Base-by-base conservation (phyloP, 1,140 invertebrate species). In the Harpegnathos saltator region DNA sequence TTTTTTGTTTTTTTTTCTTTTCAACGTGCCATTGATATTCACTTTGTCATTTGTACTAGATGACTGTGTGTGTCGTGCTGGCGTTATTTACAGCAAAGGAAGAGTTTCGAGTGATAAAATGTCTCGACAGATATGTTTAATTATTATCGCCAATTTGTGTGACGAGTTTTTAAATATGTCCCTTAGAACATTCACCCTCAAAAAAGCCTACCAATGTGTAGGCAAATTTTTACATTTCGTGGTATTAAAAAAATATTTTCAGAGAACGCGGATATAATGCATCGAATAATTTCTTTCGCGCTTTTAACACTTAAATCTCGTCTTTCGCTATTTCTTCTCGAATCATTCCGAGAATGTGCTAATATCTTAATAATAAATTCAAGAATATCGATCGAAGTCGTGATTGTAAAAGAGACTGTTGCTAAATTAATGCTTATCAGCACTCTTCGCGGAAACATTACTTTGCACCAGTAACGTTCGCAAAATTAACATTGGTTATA, bases 51-150 rank as follows among this genome's bases (percentile, higher is more conserved):
- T 81, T 38, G 22, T 75, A 82, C 69, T 75, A 56, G 22, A 63
- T 50, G 26, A 22, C 14, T 58, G 56, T 56, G 29, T 19, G n/a
- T n/a, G 33, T 85, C 24, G 15, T 85, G 14, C 19, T 75, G 65
- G 71, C 61, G 14, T 75, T 75, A 83, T 75, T 58, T 65, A 75
- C 68, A 56, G 75, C 72, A 85, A 58, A 83, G 15, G n/a, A 69
- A 74, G 44, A 61, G 7, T 26, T 69, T 63, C 63, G 9, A 69
- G 0, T 56, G 26, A 62, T 69, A 52, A 38, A 65, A 59, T 63
- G 50, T 75, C 58, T 65, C 56, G 50, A 82, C 22, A 83, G 85
- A 86, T 86, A 86, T 86, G 84, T 77, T 66, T 65, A 65, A 33
- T 75, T 50, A 58, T 63, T 61, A 44, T 78, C 59, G n/a, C 22